Conservation (phyloP, 2,797 vertebrate genomes). For the Acrossocheilus wenchowensis region DNA sequence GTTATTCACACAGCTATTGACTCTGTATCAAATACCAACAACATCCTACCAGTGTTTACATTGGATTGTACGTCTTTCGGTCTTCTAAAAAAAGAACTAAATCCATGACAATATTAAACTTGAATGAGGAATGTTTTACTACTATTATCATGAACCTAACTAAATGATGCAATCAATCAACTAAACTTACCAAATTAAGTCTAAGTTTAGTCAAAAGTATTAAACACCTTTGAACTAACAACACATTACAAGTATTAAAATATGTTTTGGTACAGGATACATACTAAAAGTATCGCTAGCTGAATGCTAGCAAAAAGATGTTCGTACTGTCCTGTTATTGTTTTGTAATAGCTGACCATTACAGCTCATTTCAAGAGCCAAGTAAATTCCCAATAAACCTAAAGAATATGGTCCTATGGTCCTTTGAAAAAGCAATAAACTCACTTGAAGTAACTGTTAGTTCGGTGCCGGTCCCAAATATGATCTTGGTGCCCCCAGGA, state of each 20-base stretch:
- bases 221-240: not conserved
- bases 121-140: not conserved
- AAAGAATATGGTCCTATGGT: not conserved
- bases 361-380: not conserved
- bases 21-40: conserved; percentile 17
- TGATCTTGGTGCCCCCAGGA: conserved; percentile 12
- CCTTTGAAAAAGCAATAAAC: not conserved
- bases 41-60: not conserved
- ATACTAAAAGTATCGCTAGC: not conserved
- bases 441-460: conserved; percentile 43
- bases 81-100: not conserved
- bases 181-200: not conserved
- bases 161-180: not conserved
- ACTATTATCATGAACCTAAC: not conserved
- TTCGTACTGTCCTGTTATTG: not conserved
- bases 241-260: not conserved
- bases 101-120: not conserved
- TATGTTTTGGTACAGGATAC: not conserved
- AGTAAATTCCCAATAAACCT: not conserved
- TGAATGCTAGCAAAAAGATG: not conserved
- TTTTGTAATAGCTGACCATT: not conserved
- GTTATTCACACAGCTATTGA: conserved; percentile 44
- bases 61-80: not conserved
- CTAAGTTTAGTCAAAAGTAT: not conserved
- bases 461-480: conserved; percentile 33